A percentile compares a stretch with the other conserved stretches of the same genome.
Conservation (phyloP, 2,797 vertebrate genomes). For the Tarsius wallacei region DNA sequence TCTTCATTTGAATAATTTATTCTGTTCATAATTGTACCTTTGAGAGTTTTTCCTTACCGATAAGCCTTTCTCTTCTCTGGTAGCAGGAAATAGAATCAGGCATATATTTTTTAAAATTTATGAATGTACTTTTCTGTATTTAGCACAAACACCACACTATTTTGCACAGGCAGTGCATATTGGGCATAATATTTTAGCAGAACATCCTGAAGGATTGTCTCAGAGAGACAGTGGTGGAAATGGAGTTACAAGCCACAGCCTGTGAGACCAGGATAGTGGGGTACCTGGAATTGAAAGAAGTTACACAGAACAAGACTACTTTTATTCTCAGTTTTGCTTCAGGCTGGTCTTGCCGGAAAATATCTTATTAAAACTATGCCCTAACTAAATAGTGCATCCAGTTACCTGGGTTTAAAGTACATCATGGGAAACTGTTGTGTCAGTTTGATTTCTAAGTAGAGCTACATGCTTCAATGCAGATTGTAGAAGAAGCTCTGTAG, state of each 20-base stretch:
- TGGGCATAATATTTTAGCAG: not conserved
- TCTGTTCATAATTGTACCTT: not conserved
- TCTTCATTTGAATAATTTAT: slow-evolving; percentile 52
- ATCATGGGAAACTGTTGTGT: slow-evolving; percentile 18
- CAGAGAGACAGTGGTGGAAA: not conserved
- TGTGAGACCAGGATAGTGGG: not conserved
- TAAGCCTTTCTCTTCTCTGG: not conserved
- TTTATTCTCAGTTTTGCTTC: slow-evolving; percentile 63
- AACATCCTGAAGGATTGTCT: not conserved
- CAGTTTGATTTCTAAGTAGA: slow-evolving; percentile 61
- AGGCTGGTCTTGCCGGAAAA: slow-evolving; percentile 15
- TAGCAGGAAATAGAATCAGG: not conserved
- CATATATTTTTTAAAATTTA: not conserved
- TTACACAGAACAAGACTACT: not conserved
- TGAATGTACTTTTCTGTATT: slow-evolving; percentile 6
- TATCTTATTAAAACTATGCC: not conserved
- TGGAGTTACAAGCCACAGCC: not conserved
- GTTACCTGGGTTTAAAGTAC: slow-evolving; percentile 42
- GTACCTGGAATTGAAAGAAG: not conserved
- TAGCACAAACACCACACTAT: not conserved
- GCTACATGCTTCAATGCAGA: slow-evolving; percentile 57
- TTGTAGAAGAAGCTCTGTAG: slow-evolving; percentile 27
- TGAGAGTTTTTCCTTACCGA: not conserved
- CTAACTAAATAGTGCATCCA: slow-evolving; percentile 46
- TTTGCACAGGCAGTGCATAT: not conserved